Conservation (phyloP, 2,888 invertebrate species). For the Drosophila anceps region DNA sequence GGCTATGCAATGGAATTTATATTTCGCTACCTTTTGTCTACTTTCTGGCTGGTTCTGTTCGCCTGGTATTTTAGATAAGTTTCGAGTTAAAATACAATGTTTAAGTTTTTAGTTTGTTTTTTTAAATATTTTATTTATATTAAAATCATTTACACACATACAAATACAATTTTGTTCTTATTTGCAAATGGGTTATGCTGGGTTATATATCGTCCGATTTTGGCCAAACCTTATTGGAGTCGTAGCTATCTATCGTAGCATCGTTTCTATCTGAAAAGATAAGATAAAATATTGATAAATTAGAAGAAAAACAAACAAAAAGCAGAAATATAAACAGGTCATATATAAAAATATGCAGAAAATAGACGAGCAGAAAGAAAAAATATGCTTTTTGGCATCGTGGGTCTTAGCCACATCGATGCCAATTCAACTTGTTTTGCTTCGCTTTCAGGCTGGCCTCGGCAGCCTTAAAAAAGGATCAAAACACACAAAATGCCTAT, state of each 20-base stretch:
- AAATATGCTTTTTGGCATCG: neutral
- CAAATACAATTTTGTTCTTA: neutral
- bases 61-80: neutral
- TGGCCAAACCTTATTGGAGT: neutral
- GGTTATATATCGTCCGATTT: neutral
- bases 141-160: neutral
- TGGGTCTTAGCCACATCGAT: neutral
- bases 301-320: neutral
- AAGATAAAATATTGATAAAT: neutral
- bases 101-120: neutral
- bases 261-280: neutral
- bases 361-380: too few relatives aligned
- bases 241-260: neutral
- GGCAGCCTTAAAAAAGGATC: neutral
- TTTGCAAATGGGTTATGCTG: neutral
- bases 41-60: neutral
- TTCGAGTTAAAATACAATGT: neutral
- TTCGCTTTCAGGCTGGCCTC: neutral
- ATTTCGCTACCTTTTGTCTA: neutral
- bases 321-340: neutral
- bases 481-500: neutral
- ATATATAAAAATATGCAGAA: too few relatives aligned
- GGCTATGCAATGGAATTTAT: neutral
- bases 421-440: neutral
- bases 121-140: neutral